Base-by-base conservation (phyloP, 2,888 invertebrate species). In the Mimas tiliae region DNA sequence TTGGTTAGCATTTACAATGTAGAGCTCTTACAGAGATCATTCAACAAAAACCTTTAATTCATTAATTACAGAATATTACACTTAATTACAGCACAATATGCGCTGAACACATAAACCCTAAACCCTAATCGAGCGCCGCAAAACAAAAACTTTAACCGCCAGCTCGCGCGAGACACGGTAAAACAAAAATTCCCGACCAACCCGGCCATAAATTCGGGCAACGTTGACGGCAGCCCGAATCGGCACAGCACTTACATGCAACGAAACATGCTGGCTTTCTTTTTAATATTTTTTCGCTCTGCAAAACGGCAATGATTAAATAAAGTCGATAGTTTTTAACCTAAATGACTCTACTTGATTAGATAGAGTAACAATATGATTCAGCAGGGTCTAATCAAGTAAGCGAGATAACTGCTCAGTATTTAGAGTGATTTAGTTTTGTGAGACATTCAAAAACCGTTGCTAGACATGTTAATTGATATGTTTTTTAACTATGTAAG, bases 201-300 rank as follows among this genome's bases (percentile, higher is more conserved):
- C 19, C 42, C 58, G 42, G 89, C 90, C 82, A 92, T 93, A 91
- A 92, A 93, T 93, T 85, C 82, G 80, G 81, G 81, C 81, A 81
- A 87, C 86, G 90, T 88, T 89, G 91, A 90, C 89, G 87, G 82
- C 81, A 79, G 80, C 86, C 86, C 84, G 88, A 88, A 87, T 89
- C 86, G 86, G 84, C 84, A 85, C 82, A 38, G 12, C 52, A 14
- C 52, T 52, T 58, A 58, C 58, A 58, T 58, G 58, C 58, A 19
- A 58, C 38, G 16, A 38, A 55, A 55, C 38, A 58, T 38, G 58
- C 58, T 6, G 11, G 38, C 38, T 58, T 38, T 42, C 16, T 58
- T 58, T 58, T 33, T 16, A 50, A 50, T 50, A 38, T 42, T 16
- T 42, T 38, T 58, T 58, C 12, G 45, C 14, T 11, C 14, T 11